A percentile compares a stretch with the other conserved stretches of the same genome.
Conservation (phyloP, 2,888 invertebrate species). For the Brenthis ino region DNA sequence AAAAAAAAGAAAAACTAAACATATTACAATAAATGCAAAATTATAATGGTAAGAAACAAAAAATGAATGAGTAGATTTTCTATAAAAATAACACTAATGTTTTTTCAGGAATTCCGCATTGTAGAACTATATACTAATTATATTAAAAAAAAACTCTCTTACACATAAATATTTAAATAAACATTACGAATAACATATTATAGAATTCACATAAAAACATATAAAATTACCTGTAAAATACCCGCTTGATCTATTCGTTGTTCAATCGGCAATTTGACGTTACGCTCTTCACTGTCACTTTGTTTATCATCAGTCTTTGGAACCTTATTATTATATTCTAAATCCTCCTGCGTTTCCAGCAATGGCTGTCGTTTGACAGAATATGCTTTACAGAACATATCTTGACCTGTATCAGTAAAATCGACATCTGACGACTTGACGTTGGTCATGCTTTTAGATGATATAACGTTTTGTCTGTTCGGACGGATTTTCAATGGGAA, state of each 20-base stretch:
- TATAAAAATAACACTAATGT: too few species aligned
- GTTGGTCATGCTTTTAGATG: constrained; percentile 84
- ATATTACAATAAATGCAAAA: too few species aligned
- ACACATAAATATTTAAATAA: too few species aligned
- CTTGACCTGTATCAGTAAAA: constrained; percentile 72
- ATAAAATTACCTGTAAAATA: constrained; percentile 83
- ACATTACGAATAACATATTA: background rate
- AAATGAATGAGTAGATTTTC: too few species aligned
- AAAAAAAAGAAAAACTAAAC: background rate
- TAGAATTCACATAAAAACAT: background rate
- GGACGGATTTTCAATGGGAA: constrained; percentile 82
- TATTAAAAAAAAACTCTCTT: too few species aligned
- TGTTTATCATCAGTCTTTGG: constrained; percentile 71
- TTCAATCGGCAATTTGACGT: constrained; percentile 48
- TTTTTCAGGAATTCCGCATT: too few species aligned
- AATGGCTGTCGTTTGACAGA: constrained; percentile 78
- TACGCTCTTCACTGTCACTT: constrained; percentile 54
- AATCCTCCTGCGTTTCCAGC: constrained; percentile 69
- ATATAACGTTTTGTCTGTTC: constrained; percentile 65
- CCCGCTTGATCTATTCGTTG: constrained; percentile 75
- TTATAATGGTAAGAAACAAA: too few species aligned
- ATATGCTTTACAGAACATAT: constrained; percentile 56
- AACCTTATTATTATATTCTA: constrained; percentile 78
- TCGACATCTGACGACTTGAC: constrained; percentile 80
- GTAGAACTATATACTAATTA: too few species aligned